Evolutionary conservation across 2,113 vertebrate genomes (phyloP), one percentile per base, ranked within the genome.

Genomic region (Dermatemys mawii): DNA sequence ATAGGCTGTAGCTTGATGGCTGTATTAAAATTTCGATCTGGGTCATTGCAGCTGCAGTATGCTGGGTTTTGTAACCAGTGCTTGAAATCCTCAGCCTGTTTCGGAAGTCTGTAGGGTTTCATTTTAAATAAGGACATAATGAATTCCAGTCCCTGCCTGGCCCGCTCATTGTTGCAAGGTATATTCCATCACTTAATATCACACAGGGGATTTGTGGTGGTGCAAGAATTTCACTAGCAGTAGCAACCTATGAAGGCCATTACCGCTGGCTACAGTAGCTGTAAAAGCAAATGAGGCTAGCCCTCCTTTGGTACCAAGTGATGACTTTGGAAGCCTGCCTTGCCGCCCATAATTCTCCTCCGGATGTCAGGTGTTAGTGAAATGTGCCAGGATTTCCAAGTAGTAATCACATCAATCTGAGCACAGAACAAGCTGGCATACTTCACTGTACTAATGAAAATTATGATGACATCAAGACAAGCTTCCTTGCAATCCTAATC

Each of bases 361-460:
- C 96, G 96, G 94, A 95, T 97, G 88, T 92, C 94, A 95, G 93
- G 92, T 95, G 94, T 44, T 92, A 81, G 70, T 67, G 81, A 83
- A 90, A 88, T 91, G 91, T 92, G 95, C 87, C 81, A 95, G 88
- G 63, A 75, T 93, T 96, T 89, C 90, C 67, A 84, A 93, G 44
- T 46, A 88, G 93, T 87, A 97, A 97, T 97, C 96, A 94, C 79
- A 96, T 95, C 82, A 93, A 83, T 96, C 76, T 94, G 63, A 96
- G 88, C 84, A 78, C 73, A 94, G 91, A 95, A 96, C 92, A 96
- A 96, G 91, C 90, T 97, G 92, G 91, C 96, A 92, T 93, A 95
- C 92, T 87, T 97, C 92, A 95, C 84, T 70, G 83, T 85, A 51
- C 90, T 97, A 97, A 97, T 97, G 92, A 97, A 98, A 97, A 98